Conservation (phyloP, 1,140 invertebrate species). For the Trissolcus basalis region DNA sequence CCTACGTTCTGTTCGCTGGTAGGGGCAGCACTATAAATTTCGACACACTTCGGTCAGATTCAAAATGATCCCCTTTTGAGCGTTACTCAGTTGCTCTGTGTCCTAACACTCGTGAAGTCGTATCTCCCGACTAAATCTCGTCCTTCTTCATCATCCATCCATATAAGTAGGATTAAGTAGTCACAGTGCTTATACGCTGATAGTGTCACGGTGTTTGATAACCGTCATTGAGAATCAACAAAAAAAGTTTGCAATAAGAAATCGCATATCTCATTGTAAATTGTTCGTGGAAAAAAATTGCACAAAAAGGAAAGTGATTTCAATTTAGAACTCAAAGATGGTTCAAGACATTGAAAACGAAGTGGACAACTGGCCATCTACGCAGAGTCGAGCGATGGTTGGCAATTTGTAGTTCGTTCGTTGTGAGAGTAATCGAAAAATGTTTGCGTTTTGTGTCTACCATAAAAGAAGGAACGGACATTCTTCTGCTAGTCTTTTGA, state of each 20-base stretch:
- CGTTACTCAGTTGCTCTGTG: constrained; percentile 65
- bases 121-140: constrained; percentile 25
- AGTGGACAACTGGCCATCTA: background rate
- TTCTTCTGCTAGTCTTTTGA: background rate
- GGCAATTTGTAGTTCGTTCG: background rate
- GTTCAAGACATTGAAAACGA: no score
- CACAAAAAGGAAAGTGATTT: background rate
- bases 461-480: background rate
- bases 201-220: no score
- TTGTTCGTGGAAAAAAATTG: background rate
- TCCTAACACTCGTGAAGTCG: constrained; percentile 61
- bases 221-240: no score
- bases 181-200: constrained; percentile 4
- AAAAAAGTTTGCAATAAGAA: no score
- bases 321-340: no score
- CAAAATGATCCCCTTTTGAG: constrained; percentile 75
- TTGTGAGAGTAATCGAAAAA: constrained; percentile 1
- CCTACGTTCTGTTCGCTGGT: constrained; percentile 56
- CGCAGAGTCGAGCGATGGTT: background rate
- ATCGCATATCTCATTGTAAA: no score
- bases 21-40: constrained; percentile 74
- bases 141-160: constrained; percentile 2
- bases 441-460: background rate
- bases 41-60: constrained; percentile 73
- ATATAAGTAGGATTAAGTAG: constrained; percentile 21